phyloP scores from a whole-genome alignment of 2,888 invertebrate species.

The Hemicrepidius hirtus region DNA sequence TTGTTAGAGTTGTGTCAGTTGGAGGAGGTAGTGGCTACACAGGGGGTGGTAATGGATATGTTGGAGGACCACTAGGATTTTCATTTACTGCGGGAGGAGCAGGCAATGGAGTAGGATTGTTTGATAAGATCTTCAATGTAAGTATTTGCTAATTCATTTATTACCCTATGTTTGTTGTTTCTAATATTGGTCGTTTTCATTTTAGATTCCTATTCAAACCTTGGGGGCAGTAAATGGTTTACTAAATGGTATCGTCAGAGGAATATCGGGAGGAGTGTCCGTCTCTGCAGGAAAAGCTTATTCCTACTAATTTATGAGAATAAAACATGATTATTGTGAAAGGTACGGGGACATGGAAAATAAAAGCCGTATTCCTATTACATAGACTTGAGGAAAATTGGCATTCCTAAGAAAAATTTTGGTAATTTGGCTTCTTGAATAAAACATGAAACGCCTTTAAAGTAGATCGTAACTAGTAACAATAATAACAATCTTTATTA shows the following conservation, averaged over 20 bases:
- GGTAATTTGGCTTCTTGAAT: too few relatives aligned
- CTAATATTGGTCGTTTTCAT: too few relatives aligned
- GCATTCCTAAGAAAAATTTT: too few relatives aligned
- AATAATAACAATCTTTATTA: too few relatives aligned
- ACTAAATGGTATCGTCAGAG: conserved; percentile 70
- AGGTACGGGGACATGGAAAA: too few relatives aligned
- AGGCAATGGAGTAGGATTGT: conserved; percentile 13
- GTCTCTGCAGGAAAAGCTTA: neutral
- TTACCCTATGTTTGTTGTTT: too few relatives aligned
- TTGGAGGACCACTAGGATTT: conserved; percentile 25
- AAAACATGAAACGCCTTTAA: too few relatives aligned
- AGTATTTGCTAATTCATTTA: too few relatives aligned
- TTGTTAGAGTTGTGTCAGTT: neutral
- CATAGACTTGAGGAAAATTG: too few relatives aligned
- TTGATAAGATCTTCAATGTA: conserved; percentile 40
- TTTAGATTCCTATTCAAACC: conserved; percentile 81
- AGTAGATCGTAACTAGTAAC: too few relatives aligned
- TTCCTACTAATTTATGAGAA: neutral
- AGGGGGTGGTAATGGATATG: conserved; percentile 42
- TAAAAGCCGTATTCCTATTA: too few relatives aligned
- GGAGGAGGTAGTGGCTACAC: conserved; percentile 52
- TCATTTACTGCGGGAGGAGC: conserved; percentile 10
- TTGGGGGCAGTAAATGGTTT: conserved; percentile 79
- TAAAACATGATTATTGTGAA: too few relatives aligned
- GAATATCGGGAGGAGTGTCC: neutral